Evolutionary conservation across 2,113 vertebrate genomes (phyloP), one percentile per base, ranked within the genome.

Genomic region (Lates calcarifer): DNA sequence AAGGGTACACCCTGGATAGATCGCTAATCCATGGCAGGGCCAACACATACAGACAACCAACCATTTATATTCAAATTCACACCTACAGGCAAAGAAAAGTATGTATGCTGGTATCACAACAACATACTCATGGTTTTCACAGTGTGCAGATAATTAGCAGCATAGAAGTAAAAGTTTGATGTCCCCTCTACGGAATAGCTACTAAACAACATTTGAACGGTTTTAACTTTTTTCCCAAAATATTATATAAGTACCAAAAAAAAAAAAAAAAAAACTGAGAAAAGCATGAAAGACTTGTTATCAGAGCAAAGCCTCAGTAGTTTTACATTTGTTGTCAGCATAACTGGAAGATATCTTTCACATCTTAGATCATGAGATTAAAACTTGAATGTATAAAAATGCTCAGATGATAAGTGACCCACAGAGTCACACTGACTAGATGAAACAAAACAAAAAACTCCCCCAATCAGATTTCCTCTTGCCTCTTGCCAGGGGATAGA

Each of bases 381-480:
- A 53, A 60, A 62, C 3, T 3, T 33, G 15, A 4, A 12, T 5
- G 0, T 24, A 5, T 17, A 8, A 41, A 81, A 37, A 31, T 41
- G 3, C 22, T 15, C 11, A 12, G 57, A 61, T 17, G 28, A 12
- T 39, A 14, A 41, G 13, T 41, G 41, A 29, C 17, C 17, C 37
- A 29, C n/a, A 47, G n/a, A 13, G 24, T 10, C n/a, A 58, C 4
- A 28, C 15, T n/a, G n/a, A n/a, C n/a, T n/a, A n/a, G n/a, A n/a
- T n/a, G n/a, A n/a, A n/a, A n/a, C n/a, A n/a, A n/a, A n/a, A n/a
- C n/a, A 15, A 11, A 53, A 61, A 62, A 45, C 13, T n/a, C n/a
- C n/a, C n/a, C n/a, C n/a, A n/a, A 73, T 58, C 26, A 61, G 43
- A 63, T 55, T 58, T 66, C 6, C 33, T 68, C 20, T 22, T 28